Base-by-base conservation (phyloP, 2,888 invertebrate genomes). In the Caenorhabditis sp. region DNA sequence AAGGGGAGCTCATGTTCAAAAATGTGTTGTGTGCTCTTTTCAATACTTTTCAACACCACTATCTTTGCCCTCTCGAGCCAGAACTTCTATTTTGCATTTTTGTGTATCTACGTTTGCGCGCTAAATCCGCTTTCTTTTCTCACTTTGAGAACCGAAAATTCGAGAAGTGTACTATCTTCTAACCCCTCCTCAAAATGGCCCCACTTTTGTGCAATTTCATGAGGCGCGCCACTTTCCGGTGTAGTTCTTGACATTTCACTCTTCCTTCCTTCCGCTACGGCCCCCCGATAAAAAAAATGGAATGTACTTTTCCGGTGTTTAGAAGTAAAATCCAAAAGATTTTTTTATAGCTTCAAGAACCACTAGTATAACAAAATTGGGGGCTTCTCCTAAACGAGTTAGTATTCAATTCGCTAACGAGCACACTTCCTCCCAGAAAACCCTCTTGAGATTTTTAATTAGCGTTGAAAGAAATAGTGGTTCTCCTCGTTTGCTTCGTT, bases 371-470 rank as follows among this genome's bases (percentile, higher is more conserved):
- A 14, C 19, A n/a, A 28, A 8, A 38, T 10, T 38, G 12, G 38
- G 28, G 24, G 2, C 26, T 24, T 5, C 22, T 38, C 38, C 56
- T 70, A 74, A 74, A 19, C 58, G 10, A 64, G 59, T 75, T 61
- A 61, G 58, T 47, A 68, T 76, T 77, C 63, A 44, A 63, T 77
- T 77, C 41, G 41, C 63, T 77, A 77, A 77, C 68, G 77, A 70
- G 63, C 69, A 54, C 68, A 69, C 59, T 63, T 44, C 54, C 70
- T 41, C 63, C 54, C 58, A 16, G 12, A 54, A 28, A 51, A 47
- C 47, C 56, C 79, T 70, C 63, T 79, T 70, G 79, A 79, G 79
- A 79, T 70, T 79, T 77, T 79, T 79, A 79, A 79, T 79, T 79
- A 79, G 70, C 41, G 54, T 61, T n/a, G 26, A 19, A 19, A 49